Conservation (phyloP, 2,113 vertebrate genomes). For the Panthera leo region DNA sequence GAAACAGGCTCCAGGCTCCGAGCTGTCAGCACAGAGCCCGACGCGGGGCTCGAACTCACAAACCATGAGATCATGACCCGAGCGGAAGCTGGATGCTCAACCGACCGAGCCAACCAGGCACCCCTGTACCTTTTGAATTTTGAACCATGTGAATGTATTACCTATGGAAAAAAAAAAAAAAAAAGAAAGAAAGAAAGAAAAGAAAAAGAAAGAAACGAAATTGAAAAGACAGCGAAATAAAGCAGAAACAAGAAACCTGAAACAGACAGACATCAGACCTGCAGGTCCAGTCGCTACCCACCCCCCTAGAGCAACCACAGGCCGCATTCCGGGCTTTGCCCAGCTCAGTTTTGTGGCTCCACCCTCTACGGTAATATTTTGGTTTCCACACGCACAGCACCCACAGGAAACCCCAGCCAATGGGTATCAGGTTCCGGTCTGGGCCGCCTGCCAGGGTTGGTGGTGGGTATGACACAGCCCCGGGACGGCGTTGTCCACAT, state of each 20-base stretch:
- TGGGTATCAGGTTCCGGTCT: not conserved
- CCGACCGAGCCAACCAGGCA: too few relatives aligned
- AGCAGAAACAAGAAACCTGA: not conserved
- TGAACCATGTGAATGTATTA: not conserved
- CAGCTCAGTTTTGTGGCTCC: slow-evolving; percentile 18
- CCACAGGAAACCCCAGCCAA: slow-evolving; percentile 40
- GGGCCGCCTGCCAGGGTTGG: slow-evolving; percentile 2
- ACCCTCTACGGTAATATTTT: slow-evolving; percentile 55
- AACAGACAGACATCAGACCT: not conserved
- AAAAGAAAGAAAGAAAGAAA: not conserved
- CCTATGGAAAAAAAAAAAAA: not conserved
- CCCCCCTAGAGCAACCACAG: not conserved
- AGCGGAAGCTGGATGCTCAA: too few relatives aligned
- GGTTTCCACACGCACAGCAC: slow-evolving; percentile 45
- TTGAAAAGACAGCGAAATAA: not conserved
- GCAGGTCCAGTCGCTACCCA: not conserved
- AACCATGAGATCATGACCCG: too few relatives aligned
- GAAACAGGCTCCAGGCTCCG: too few relatives aligned
- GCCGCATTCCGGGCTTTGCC: not conserved
- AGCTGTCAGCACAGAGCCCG: too few relatives aligned
- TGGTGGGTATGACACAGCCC: slow-evolving; percentile 22
- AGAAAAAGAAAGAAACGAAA: not conserved
- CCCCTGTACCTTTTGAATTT: slow-evolving; percentile 19
- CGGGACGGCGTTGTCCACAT: slow-evolving; percentile 25
- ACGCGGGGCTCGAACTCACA: too few relatives aligned